These are phyloP conservation scores for Anguilla marmorata DNA, from an alignment of 2,797 vertebrate genomes.

Conservation along the genomic window DNA sequence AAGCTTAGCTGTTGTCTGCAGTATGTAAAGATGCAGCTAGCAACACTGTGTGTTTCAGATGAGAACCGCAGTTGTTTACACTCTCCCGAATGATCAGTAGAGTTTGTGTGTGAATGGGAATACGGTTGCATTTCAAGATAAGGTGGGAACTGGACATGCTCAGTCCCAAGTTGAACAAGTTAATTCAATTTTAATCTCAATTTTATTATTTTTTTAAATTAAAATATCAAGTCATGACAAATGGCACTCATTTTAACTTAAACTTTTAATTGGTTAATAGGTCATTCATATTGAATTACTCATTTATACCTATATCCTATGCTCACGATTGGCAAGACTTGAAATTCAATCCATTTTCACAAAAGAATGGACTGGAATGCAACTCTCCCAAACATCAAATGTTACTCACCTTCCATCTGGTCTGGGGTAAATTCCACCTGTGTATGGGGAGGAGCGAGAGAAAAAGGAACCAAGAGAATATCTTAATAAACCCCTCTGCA, in stretches of 20 bases:
- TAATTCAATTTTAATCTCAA: neutral
- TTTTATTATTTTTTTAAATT: neutral
- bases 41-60: neutral
- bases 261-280: neutral
- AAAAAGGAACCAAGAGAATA: constrained; percentile 54
- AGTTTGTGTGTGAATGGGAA: neutral
- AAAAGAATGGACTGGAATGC: neutral
- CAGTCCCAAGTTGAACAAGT: neutral
- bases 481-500: constrained; percentile 19
- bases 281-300: neutral
- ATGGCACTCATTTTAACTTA: neutral
- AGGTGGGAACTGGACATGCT: too few relatives aligned
- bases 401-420: constrained; percentile 72
- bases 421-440: constrained; percentile 72
- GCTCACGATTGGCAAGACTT: neutral
- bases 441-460: constrained; percentile 12
- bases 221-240: neutral
- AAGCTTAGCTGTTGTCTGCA: neutral
- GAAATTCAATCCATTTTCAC: neutral
- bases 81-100: neutral
- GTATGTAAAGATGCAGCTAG: neutral
- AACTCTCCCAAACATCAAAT: neutral
- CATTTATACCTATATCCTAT: neutral
- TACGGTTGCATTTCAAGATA: neutral
- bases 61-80: neutral